Conservation (phyloP, 2,797 vertebrate species). For the Pseudochromis fuscus region DNA sequence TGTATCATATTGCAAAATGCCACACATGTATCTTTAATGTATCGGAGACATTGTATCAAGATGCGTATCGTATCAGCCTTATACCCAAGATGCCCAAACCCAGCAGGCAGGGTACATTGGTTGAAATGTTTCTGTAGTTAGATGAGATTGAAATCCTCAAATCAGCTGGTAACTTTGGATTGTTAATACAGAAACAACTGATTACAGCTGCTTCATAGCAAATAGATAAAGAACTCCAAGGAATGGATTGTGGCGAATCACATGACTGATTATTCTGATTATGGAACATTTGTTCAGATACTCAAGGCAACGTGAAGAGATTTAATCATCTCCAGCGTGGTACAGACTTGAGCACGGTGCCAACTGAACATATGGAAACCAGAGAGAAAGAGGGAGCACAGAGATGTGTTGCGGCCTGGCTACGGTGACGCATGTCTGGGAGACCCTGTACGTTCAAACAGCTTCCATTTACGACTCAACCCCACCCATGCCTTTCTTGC, state of each 20-base stretch:
- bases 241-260: background rate
- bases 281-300: slow-evolving; percentile 7
- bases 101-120: too few species aligned
- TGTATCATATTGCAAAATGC: too few species aligned
- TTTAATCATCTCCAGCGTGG: slow-evolving; percentile 13
- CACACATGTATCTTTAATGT: too few species aligned
- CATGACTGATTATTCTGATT: slow-evolving; percentile 19
- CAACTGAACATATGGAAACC: slow-evolving; percentile 67
- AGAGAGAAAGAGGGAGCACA: slow-evolving; percentile 34
- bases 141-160: too few species aligned
- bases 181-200: too few species aligned
- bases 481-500: slow-evolving; percentile 53
- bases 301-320: background rate
- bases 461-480: slow-evolving; percentile 64
- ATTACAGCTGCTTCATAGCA: background rate
- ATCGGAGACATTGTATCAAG: too few species aligned
- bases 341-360: slow-evolving; percentile 8
- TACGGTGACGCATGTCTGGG: slow-evolving; percentile 62
- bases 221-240: background rate
- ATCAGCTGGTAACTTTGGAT: background rate
- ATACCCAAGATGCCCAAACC: too few species aligned
- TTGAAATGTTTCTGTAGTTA: too few species aligned
- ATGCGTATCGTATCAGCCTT: too few species aligned
- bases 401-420: slow-evolving; percentile 53
- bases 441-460: slow-evolving; percentile 64